Evolutionary conservation across 2,888 invertebrate species (phyloP), one percentile per base, ranked within the genome.

Genomic region (Caradrina kadenii): DNA sequence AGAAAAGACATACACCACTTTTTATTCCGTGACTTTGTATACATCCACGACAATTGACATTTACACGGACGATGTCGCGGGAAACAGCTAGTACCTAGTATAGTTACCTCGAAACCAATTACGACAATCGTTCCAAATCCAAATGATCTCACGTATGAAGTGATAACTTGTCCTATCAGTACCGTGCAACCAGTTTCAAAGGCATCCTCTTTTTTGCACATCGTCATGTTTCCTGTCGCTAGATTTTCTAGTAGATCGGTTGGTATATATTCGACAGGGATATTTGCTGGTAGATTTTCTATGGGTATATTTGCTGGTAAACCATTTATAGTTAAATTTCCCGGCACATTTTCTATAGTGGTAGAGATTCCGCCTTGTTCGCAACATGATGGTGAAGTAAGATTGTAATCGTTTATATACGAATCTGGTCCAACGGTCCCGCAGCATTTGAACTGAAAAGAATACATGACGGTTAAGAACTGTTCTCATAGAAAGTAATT

Each of bases 391-490:
- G 70, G 59, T 10, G 82, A 54, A 2, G 72, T n/a, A 11, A 72
- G 53, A 0, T 68, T 61, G 22, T 55, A 48, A 0, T 62, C 19
- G 3, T 56, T 69, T 15, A 62, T 48, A 13, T 82, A 82, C n/a
- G 68, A 53, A 4, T 65, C 65, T 10, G 82, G 76, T 15, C 82
- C 83, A 0, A 53, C 62, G 10, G 79, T 76, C 4, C 82, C 82
- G 53, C 82, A 82, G 49, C 82, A 82, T 63, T 73, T 17, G 0
- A 82, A 56, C 82, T 82, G 69, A 31, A 15, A n/a, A 70, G 48
- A 53, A 54, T 39, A 58, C 11, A 17, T 2, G n/a, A 39, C 39
- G 13, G 39, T 39, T 39, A 39, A 13, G 39, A 39, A 11, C 11
- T 2, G 2, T 11, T 1, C 11, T 1, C 0, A 39, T 11, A 13